Evolutionary conservation across 2,888 invertebrate species (phyloP), one percentile per base, ranked within the genome.

Genomic region (Lycocerus yunnanus): DNA sequence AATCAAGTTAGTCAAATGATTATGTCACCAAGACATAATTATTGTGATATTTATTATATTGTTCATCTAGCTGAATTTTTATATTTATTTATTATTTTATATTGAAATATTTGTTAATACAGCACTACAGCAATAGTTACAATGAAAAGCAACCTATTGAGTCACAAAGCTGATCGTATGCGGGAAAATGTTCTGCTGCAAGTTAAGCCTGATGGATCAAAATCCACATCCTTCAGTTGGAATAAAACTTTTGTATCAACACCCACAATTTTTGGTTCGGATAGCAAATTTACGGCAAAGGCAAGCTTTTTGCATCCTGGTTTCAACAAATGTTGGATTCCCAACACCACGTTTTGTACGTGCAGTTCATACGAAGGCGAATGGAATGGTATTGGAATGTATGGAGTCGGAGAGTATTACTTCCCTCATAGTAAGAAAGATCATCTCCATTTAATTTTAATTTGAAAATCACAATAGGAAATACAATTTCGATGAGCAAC

Each of bases 331-430:
- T 69, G 21, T 16, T 21, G 58, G 58, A 60, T 59, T 11, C 66
- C 66, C 1, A 27, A 70, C 8, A 43, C 27, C 2, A 21, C 60
- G 15, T 81, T 79, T 63, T 74, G 63, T 10, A 91, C 91, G 0
- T 90, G 90, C 1, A 92, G 91, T 72, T 83, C 83, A 18, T 93
- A 92, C 80, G 85, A 86, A 63, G 93, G 93, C 63, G 87, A 89
- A 9, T 92, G 91, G 90, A 88, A 91, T 81, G 83, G 87, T 2
- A 82, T 90, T 1, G 90, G 90, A 27, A 92, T 92, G 90, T 88
- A 89, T 20, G 92, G 92, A 18, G 84, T 84, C 67, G 93, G 93
- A 21, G 85, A 84, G 60, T 93, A 91, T 84, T 87, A 85, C 0
- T 90, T 90, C 83, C 90, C 90, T 2, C 90, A 92, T 82, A 91